Conservation (phyloP, 2,797 vertebrate species). For the Periparus ater region DNA sequence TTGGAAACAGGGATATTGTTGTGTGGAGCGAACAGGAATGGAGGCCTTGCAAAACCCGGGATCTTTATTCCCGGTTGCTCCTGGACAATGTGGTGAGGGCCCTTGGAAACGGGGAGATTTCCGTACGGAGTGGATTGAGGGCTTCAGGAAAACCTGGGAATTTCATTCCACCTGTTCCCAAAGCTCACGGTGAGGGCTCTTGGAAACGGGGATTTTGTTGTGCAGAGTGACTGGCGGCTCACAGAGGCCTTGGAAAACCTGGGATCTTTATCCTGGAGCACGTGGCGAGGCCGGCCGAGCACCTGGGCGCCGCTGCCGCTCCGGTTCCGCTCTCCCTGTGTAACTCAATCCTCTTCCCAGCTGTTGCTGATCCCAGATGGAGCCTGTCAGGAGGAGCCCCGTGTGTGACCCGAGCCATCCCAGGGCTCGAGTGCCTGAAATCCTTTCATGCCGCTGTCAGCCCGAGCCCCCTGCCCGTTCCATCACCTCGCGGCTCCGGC, state of each 20-base stretch:
- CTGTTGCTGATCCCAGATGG: not conserved
- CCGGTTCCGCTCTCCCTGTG: accelerated
- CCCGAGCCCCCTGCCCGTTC: not conserved
- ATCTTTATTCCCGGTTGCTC: not conserved
- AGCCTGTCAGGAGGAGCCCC: not conserved
- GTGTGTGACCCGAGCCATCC: not conserved
- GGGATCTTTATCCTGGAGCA: accelerated
- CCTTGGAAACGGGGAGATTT: not conserved
- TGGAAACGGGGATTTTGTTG: not conserved
- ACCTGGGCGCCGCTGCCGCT: not conserved
- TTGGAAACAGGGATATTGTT: not conserved
- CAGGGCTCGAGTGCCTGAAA: not conserved
- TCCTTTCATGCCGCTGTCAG: not conserved
- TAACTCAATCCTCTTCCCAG: not conserved
- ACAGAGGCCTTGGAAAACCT: not conserved
- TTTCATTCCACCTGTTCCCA: too few species aligned
- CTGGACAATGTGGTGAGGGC: accelerated
- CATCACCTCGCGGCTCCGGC: not conserved
- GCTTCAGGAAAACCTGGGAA: not conserved
- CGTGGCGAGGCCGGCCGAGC: not conserved
- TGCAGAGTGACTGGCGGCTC: not conserved
- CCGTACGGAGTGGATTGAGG: not conserved
- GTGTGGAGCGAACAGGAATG: accelerated
- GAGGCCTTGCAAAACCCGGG: accelerated
- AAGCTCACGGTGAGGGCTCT: too few species aligned